Evolutionary conservation across 2,888 invertebrate species (phyloP).

Genomic region (Calameuta idolon): DNA sequence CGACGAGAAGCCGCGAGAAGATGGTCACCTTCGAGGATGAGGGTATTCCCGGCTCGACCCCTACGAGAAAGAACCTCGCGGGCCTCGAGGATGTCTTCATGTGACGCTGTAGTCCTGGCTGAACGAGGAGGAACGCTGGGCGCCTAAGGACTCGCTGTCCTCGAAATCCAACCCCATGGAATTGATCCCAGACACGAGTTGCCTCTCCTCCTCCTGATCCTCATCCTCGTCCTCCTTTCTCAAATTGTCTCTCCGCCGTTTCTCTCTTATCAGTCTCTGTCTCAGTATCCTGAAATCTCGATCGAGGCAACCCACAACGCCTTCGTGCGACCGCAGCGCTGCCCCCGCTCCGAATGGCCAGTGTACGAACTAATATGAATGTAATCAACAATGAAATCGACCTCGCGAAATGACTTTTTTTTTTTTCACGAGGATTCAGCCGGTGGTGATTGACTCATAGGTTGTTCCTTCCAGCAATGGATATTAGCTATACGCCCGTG

Average conservation of each 20-base stretch:
- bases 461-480: not conserved
- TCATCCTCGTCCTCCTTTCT: not conserved
- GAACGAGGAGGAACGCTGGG: slow-evolving; percentile 9
- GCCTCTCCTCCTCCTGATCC: not conserved
- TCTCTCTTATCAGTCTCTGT: not conserved
- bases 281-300: not conserved
- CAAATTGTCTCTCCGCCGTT: not conserved
- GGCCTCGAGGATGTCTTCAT: slow-evolving; percentile 81
- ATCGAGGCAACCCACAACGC: not conserved
- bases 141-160: not conserved
- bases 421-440: not conserved
- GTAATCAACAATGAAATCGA: not conserved
- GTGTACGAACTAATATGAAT: not conserved
- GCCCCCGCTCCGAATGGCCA: not conserved
- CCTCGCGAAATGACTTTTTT: not conserved
- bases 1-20: slow-evolving; percentile 75
- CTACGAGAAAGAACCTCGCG: slow-evolving; percentile 63
- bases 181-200: not conserved
- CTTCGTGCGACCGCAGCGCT: not conserved
- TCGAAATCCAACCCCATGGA: not conserved
- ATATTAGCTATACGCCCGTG: not conserved
- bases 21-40: slow-evolving; percentile 88
- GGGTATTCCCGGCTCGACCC: slow-evolving; percentile 48
- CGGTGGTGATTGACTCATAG: not conserved
- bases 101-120: slow-evolving; percentile 72